These are phyloP conservation scores for Anoura caudifer DNA, from an alignment of 2,113 vertebrate genomes.

Conservation along the genomic window DNA sequence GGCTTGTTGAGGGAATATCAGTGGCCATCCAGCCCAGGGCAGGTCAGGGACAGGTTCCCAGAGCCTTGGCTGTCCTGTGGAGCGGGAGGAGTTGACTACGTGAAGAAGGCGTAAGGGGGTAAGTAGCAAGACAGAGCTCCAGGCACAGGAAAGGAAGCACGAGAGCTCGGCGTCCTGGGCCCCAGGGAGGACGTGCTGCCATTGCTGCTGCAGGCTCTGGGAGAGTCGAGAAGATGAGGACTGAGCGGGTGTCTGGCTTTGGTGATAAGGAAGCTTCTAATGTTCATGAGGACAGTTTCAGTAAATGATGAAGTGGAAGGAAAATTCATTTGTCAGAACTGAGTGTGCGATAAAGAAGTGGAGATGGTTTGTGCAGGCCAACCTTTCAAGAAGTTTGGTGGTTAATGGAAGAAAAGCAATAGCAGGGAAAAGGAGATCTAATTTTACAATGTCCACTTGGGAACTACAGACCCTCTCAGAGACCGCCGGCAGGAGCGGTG, in stretches of 20 bases:
- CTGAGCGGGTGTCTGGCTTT: not conserved
- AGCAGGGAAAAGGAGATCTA: not conserved
- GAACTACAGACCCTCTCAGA: not conserved
- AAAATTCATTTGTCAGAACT: not conserved
- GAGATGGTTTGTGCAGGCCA: not conserved
- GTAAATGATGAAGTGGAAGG: not conserved
- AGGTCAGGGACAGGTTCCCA: not conserved
- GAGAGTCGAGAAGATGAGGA: not conserved
- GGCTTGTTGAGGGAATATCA: not conserved
- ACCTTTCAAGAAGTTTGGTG: not conserved
- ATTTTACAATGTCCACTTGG: not conserved
- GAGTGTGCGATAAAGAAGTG: not conserved
- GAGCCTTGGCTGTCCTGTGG: not conserved
- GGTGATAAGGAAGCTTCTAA: not conserved
- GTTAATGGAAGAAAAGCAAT: not conserved
- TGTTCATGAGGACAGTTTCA: not conserved
- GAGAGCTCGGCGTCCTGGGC: not conserved
- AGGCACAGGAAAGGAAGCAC: not conserved
- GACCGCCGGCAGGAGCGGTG: not conserved
- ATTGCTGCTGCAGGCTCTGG: not conserved
- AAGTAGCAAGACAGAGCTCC: not conserved
- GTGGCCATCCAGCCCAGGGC: not conserved
- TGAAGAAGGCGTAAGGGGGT: fast-evolving
- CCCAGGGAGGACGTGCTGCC: not conserved
- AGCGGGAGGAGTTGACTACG: not conserved